Evolutionary conservation across 2,888 invertebrate genomes (phyloP), one percentile per base, ranked within the genome.

Genomic region (Diploptera punctata): DNA sequence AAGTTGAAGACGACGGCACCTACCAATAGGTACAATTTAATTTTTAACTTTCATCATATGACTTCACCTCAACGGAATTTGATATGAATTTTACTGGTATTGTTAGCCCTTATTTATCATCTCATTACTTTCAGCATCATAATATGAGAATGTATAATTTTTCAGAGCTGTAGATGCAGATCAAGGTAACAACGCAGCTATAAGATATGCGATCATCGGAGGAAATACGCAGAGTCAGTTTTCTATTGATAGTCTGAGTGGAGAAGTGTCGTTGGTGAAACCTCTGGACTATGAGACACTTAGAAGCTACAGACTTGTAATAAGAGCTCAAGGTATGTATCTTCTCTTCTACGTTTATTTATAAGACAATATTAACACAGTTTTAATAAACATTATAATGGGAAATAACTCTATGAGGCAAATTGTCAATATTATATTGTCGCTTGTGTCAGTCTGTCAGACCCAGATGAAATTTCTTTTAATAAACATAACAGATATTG

Each of bases 191-290:
- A 99, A 99, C 83, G 95, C 97, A 1, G 95, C 94, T 0, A 92
- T 99, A 71, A 89, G 97, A 62, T 98, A 96, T 84, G 95, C 95
- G 16, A 95, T 99, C 77, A 97, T 98, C 77, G 96, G 98, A 9
- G 97, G 98, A 26, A 98, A 98, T 84, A 93, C 93, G 0, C 94
- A 95, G 81, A 93, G 94, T 77, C 95, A 95, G 79, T 98, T 99
- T 82, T 91, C 94, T 1, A 97, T 99, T 44, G 98, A 99, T 83
- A 93, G 95, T 70, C 88, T 95, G 78, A 94, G 93, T 72, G 99
- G 99, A 0, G 94, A 97, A 80, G 92, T 97, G 1, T 90, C 93
- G 0, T 85, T 98, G 16, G 92, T 95, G 0, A 94, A 95, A 79
- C 90, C 93, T 0, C 84, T 98, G 73, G 97, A 98, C 82, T 98